phyloP scores from a whole-genome alignment of 2,113 vertebrate genomes.

The Serilophus lunatus region DNA sequence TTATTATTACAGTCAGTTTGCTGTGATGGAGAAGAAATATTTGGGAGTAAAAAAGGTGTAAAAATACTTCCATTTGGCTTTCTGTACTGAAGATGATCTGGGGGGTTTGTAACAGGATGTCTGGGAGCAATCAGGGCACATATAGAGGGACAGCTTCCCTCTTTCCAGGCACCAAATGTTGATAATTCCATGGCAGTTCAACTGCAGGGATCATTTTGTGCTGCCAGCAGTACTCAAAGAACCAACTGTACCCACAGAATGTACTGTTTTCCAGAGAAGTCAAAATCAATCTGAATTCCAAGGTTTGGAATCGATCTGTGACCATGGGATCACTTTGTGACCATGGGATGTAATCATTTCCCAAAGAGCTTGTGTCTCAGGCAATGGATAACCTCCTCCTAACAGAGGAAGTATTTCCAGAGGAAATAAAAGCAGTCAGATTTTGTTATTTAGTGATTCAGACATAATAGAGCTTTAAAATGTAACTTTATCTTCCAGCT shows the following conservation, averaged over 20 bases:
- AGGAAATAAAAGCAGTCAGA: not conserved
- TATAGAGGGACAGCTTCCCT: not conserved
- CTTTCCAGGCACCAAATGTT: not conserved
- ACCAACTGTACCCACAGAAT: not conserved
- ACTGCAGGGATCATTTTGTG: not conserved
- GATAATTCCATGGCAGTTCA: not conserved
- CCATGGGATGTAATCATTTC: not conserved
- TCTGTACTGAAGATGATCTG: not conserved
- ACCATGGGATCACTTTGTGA: not conserved
- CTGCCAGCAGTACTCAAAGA: not conserved
- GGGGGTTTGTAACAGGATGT: not conserved
- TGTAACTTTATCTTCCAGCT: not conserved
- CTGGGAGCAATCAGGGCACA: not conserved
- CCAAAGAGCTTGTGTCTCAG: not conserved
- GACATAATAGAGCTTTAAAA: not conserved
- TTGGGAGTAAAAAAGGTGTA: not conserved
- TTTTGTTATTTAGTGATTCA: not conserved
- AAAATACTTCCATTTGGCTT: not conserved
- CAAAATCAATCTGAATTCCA: not conserved
- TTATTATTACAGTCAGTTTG: not conserved
- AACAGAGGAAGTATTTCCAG: not conserved
- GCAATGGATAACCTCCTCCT: not conserved
- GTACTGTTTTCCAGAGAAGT: not conserved
- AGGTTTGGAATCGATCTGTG: not conserved
- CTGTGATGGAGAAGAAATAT: not conserved